A percentile compares a stretch with the other conserved stretches of the same genome.
Conservation (phyloP, 2,888 invertebrate genomes). For the Cremastobaeus sp. region DNA sequence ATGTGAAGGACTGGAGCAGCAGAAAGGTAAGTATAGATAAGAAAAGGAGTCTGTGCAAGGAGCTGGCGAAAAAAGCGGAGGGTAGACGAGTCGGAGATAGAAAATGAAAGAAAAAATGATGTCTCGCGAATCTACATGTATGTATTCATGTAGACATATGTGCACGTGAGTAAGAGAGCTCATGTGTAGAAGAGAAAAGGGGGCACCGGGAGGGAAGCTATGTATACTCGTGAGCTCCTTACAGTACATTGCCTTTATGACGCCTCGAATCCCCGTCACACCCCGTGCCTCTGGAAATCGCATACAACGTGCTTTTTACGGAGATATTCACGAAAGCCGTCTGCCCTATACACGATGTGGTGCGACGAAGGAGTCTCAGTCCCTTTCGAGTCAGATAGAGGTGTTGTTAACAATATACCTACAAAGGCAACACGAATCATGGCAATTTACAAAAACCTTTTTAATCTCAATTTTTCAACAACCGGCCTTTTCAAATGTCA, state of each 20-base stretch:
- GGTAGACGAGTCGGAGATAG: slow-evolving; percentile 50
- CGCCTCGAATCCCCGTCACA: slow-evolving; percentile 74
- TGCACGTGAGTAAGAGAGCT: slow-evolving; percentile 38
- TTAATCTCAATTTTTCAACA: too few species aligned
- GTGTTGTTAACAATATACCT: too few species aligned
- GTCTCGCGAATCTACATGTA: slow-evolving; percentile 28
- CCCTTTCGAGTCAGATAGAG: too few species aligned
- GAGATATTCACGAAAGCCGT: slow-evolving; percentile 56
- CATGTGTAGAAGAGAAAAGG: slow-evolving; percentile 39
- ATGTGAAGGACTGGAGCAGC: too few species aligned
- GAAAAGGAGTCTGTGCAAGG: slow-evolving; percentile 41
- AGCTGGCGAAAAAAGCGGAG: slow-evolving; percentile 56
- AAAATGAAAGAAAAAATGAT: slow-evolving; percentile 47
- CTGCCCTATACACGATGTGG: slow-evolving; percentile 40
- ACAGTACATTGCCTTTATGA: slow-evolving; percentile 78
- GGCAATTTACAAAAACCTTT: too few species aligned
- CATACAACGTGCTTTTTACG: slow-evolving; percentile 67
- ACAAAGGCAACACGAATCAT: too few species aligned
- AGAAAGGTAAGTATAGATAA: too few species aligned
- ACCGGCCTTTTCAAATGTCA: too few species aligned
- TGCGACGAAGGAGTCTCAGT: slow-evolving; percentile 35
- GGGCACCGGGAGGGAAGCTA: slow-evolving; percentile 50
- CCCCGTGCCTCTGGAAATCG: slow-evolving; percentile 74
- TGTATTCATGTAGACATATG: slow-evolving; percentile 15
- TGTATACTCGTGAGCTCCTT: slow-evolving; percentile 76